Percentiles rank a stretch among this genome's conserved stretches.
Conservation (phyloP, 2,888 invertebrate species). For the Folsomia manolachei region DNA sequence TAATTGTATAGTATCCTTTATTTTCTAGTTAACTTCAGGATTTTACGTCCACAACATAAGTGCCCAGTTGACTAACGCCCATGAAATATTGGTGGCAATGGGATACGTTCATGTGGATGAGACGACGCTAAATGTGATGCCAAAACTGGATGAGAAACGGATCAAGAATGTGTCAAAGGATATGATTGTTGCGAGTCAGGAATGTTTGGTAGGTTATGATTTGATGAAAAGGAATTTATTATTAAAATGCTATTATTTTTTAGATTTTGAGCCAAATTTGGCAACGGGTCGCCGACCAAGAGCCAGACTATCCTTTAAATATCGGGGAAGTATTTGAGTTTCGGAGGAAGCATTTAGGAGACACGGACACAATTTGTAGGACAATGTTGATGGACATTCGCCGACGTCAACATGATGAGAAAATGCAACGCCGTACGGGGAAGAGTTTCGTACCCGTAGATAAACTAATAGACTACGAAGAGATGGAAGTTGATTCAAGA, state of each 20-base stretch:
- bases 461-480: slow-evolving; percentile 36
- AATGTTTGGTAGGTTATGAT: slow-evolving; percentile 78
- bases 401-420: slow-evolving; percentile 44
- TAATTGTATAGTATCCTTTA: neutral
- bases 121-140: slow-evolving; percentile 32
- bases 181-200: slow-evolving; percentile 79
- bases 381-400: slow-evolving; percentile 49
- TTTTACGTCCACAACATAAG: slow-evolving; percentile 85
- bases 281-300: slow-evolving; percentile 64
- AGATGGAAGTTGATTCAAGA: slow-evolving; percentile 2
- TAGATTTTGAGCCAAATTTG: slow-evolving; percentile 75
- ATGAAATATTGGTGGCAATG: slow-evolving; percentile 74
- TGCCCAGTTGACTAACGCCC: slow-evolving; percentile 73
- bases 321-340: slow-evolving; percentile 70
- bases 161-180: slow-evolving; percentile 76
- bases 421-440: slow-evolving; percentile 26
- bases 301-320: slow-evolving; percentile 55
- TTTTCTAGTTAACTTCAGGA: slow-evolving; percentile 76
- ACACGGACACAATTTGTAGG: slow-evolving; percentile 55
- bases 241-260: slow-evolving; percentile 46
- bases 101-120: slow-evolving; percentile 65
- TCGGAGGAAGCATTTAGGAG: slow-evolving; percentile 60
- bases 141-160: slow-evolving; percentile 62
- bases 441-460: slow-evolving; percentile 35
- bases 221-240: neutral